phyloP scores from a whole-genome alignment of 2,888 invertebrate genomes.

The Carabus problematicus region DNA sequence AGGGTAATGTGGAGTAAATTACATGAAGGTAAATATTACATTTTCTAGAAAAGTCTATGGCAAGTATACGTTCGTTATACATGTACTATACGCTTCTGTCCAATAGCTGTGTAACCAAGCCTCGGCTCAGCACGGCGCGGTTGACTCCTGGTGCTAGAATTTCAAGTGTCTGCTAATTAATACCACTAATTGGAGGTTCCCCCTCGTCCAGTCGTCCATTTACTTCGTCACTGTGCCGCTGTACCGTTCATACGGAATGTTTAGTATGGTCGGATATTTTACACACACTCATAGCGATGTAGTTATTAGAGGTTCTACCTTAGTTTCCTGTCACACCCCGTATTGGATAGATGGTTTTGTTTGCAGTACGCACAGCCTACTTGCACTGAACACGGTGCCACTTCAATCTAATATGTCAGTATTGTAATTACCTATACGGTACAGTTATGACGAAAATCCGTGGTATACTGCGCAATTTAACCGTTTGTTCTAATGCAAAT shows the following conservation, averaged over 20 bases:
- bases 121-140: slow-evolving; percentile 44
- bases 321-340: slow-evolving; percentile 11
- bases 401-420: slow-evolving; percentile 46
- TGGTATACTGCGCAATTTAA: slow-evolving; percentile 2
- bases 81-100: not conserved
- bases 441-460: slow-evolving; percentile 18
- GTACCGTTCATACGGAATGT: slow-evolving; percentile 4
- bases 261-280: slow-evolving; percentile 44
- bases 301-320: slow-evolving; percentile 37
- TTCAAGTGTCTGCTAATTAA: slow-evolving; percentile 60
- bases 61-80: not conserved
- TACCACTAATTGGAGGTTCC: slow-evolving; percentile 59
- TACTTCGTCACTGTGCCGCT: slow-evolving; percentile 33
- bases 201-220: slow-evolving; percentile 48
- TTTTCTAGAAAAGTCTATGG: slow-evolving; percentile 3
- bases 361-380: slow-evolving; percentile 27
- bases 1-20: slow-evolving; percentile 1
- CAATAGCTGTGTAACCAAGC: not conserved
- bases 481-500: not conserved
- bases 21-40: slow-evolving; percentile 1
- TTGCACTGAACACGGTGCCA: slow-evolving; percentile 37
- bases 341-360: not conserved
- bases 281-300: slow-evolving; percentile 49
- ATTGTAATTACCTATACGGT: slow-evolving; percentile 30
- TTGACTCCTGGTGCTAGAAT: slow-evolving; percentile 52